These are phyloP conservation scores for Siniperca chuatsi DNA, from an alignment of 2,113 vertebrate species.

Conservation along the genomic window DNA sequence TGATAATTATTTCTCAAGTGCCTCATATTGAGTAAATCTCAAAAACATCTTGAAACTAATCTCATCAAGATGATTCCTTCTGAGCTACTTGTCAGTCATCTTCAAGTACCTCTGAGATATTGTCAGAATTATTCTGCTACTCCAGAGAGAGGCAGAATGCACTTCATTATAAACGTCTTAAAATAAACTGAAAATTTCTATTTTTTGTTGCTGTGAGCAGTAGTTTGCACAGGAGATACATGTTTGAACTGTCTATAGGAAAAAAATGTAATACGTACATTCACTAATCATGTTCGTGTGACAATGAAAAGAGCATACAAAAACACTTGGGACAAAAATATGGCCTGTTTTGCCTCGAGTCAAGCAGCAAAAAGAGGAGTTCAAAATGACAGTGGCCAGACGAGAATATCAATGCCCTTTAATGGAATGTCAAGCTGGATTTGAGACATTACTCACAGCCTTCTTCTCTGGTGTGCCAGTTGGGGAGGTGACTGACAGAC, in stretches of 20 bases:
- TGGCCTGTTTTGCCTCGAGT: background rate
- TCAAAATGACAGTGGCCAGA: slow-evolving; percentile 3
- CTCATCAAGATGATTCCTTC: slow-evolving; percentile 47
- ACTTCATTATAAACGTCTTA: slow-evolving; percentile 18
- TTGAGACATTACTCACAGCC: slow-evolving; percentile 79
- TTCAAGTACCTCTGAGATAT: slow-evolving; percentile 38
- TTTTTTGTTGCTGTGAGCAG: slow-evolving; percentile 8
- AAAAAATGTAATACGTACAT: background rate
- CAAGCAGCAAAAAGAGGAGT: slow-evolving; percentile 1
- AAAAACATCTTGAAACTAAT: slow-evolving; percentile 44
- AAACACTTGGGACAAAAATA: background rate
- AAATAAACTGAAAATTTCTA: slow-evolving; percentile 30
- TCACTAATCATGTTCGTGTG: background rate
- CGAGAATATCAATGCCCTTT: slow-evolving; percentile 28
- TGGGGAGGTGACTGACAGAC: slow-evolving; percentile 89
- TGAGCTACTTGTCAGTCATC: slow-evolving; percentile 50
- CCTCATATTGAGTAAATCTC: slow-evolving; percentile 34
- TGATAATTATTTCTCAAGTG: slow-evolving; percentile 55
- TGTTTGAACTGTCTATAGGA: slow-evolving; percentile 14
- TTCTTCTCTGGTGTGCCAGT: slow-evolving; percentile 91
- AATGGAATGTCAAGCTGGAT: slow-evolving; percentile 38
- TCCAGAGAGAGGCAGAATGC: slow-evolving; percentile 8
- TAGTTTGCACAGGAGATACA: background rate
- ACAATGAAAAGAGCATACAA: background rate
- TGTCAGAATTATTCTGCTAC: slow-evolving; percentile 30